These are phyloP conservation scores for Hirtodrosophila cameraria DNA, from an alignment of 2,888 invertebrate species.

Conservation along the genomic window DNA sequence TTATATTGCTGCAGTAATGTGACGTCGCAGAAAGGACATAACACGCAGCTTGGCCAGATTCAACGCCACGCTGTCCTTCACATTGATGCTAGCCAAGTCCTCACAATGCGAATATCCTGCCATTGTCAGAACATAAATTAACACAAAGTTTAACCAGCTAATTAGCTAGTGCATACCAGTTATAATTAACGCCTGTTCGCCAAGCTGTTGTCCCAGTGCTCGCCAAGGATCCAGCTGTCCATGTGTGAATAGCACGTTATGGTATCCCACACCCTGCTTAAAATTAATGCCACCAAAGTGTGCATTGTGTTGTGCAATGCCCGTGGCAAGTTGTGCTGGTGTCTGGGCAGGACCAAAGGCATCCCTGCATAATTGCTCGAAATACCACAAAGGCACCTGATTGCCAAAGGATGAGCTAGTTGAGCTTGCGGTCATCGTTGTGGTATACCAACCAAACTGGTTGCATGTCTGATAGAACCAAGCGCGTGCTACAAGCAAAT, in stretches of 20 bases:
- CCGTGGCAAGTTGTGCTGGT: conserved; percentile 39
- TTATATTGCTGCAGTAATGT: conserved; percentile 43
- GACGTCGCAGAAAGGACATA: conserved; percentile 70
- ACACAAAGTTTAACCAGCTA: conserved; percentile 21
- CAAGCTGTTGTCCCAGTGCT: conserved; percentile 83
- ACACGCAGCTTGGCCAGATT: conserved; percentile 77
- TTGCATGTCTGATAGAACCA: conserved; percentile 94
- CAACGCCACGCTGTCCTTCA: conserved; percentile 74
- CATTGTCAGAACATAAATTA: conserved; percentile 21
- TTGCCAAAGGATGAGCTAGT: conserved; percentile 53
- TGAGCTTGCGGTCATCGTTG: conserved; percentile 83
- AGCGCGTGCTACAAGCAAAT: conserved; percentile 75
- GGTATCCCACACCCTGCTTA: conserved; percentile 52
- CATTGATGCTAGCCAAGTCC: conserved; percentile 78
- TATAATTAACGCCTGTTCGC: conserved; percentile 68
- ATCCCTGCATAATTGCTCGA: conserved; percentile 73
- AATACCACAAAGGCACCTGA: conserved; percentile 73
- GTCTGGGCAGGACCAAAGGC: conserved; percentile 55
- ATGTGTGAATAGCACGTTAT: conserved; percentile 85
- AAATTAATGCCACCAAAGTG: conserved; percentile 61
- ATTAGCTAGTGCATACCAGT: conserved; percentile 59
- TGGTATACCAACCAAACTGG: conserved; percentile 93
- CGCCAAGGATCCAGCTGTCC: conserved; percentile 86
- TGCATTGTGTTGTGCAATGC: conserved; percentile 57
- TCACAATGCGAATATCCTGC: conserved; percentile 79